A percentile compares a stretch with the other conserved stretches of the same genome.
These are phyloP conservation scores for Callopanchax toddi DNA, from an alignment of 2,113 vertebrate genomes.

Conservation along the genomic window DNA sequence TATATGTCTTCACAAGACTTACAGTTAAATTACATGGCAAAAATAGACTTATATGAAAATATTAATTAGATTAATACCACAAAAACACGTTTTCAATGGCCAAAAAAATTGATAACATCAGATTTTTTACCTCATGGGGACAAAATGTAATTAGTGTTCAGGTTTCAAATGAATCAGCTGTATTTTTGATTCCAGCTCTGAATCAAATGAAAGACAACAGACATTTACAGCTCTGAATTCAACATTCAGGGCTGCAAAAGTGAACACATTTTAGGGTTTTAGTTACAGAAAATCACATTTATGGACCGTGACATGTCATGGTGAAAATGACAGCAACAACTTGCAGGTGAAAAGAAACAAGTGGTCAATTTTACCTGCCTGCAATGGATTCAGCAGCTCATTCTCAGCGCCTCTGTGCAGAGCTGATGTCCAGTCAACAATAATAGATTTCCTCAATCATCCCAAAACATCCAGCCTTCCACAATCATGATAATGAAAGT, in stretches of 20 bases:
- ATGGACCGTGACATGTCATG: background rate
- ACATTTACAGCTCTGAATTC: background rate
- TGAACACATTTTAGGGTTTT: too few species aligned
- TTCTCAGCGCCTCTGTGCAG: background rate
- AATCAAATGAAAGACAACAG: background rate
- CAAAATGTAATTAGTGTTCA: background rate
- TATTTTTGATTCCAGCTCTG: too few species aligned
- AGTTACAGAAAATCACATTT: too few species aligned
- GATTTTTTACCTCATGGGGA: too few species aligned
- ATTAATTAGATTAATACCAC: too few species aligned
- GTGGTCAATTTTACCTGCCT: too few species aligned
- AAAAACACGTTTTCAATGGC: too few species aligned
- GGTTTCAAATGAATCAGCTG: too few species aligned
- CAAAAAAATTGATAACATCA: too few species aligned
- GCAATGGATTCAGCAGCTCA: background rate
- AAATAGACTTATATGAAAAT: too few species aligned
- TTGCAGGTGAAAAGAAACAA: background rate
- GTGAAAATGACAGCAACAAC: constrained; percentile 2
- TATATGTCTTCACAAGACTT: too few species aligned
- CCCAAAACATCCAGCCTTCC: background rate
- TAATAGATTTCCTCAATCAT: background rate
- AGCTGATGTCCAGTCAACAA: background rate
- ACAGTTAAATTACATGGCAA: too few species aligned
- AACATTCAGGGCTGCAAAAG: background rate
- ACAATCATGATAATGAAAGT: background rate